Conservation (phyloP, 2,888 invertebrate species). For the Monopis laevigella region DNA sequence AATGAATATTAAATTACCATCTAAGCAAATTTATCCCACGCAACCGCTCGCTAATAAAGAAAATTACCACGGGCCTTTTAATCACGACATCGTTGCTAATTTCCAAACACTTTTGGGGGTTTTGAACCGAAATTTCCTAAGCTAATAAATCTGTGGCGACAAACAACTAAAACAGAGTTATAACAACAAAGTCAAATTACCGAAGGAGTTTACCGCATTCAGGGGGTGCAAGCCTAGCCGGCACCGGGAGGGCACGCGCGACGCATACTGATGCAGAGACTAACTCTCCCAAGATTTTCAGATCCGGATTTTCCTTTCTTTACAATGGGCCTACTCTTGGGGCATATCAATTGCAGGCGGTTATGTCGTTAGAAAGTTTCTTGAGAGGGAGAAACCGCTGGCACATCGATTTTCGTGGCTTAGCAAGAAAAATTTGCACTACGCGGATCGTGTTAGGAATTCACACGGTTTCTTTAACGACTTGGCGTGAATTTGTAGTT, state of each 20-base stretch:
- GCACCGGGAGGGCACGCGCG: slow-evolving; percentile 42
- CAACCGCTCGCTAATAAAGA: not conserved
- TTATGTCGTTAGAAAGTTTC: slow-evolving; percentile 68
- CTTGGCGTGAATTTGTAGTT: not conserved
- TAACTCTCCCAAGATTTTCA: slow-evolving; percentile 65
- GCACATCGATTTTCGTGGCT: slow-evolving; percentile 49
- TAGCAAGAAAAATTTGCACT: slow-evolving; percentile 10
- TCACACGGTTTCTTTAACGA: not conserved
- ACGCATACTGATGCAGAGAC: slow-evolving; percentile 56
- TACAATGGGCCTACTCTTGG: slow-evolving; percentile 66
- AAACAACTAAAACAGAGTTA: slow-evolving; percentile 64
- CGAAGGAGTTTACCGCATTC: slow-evolving; percentile 56
- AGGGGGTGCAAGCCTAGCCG: slow-evolving; percentile 40
- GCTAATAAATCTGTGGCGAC: slow-evolving; percentile 62
- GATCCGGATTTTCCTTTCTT: slow-evolving; percentile 67
- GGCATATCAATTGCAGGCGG: slow-evolving; percentile 68
- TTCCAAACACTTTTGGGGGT: not conserved
- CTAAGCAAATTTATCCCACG: no score
- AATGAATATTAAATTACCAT: no score
- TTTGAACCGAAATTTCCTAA: slow-evolving; percentile 40
- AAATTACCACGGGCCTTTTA: slow-evolving; percentile 5
- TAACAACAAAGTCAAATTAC: slow-evolving; percentile 67
- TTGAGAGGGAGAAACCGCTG: slow-evolving; percentile 32
- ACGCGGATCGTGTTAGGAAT: slow-evolving; percentile 7
- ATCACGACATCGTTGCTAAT: slow-evolving; percentile 8